phyloP scores from a whole-genome alignment of 2,888 invertebrate genomes.

The Eupithecia subfuscata region DNA sequence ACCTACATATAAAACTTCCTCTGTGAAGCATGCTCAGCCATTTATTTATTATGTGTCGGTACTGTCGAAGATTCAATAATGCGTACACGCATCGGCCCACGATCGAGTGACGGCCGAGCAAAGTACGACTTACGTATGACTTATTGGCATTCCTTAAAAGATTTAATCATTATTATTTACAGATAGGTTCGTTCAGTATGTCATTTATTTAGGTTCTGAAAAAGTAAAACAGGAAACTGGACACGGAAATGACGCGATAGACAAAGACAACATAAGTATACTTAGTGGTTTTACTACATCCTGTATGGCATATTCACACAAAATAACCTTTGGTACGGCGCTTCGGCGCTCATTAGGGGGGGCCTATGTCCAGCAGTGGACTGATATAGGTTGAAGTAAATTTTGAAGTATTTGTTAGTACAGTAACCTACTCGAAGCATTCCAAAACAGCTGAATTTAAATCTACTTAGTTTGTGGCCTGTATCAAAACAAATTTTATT shows the following conservation, averaged over 20 bases:
- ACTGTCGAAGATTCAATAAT: conserved; percentile 66
- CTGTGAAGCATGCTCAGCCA: conserved; percentile 15
- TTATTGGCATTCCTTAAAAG: conserved; percentile 40
- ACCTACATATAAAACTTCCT: not conserved
- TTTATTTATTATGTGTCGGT: conserved; percentile 63
- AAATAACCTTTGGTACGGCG: not conserved
- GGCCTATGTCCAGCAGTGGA: too few species aligned
- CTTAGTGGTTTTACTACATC: not conserved
- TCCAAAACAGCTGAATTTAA: not conserved
- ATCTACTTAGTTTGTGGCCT: not conserved
- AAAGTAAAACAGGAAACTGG: conserved; percentile 44
- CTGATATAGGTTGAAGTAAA: not conserved
- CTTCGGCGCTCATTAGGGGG: too few species aligned
- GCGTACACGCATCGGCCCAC: conserved; percentile 60
- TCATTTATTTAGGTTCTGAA: conserved; percentile 11
- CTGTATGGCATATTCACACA: not conserved
- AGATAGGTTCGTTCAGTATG: not conserved
- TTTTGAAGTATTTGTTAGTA: not conserved
- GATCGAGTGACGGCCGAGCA: conserved; percentile 53
- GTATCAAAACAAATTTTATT: not conserved
- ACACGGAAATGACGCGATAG: conserved; percentile 55
- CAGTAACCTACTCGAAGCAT: not conserved
- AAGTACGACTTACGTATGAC: conserved; percentile 49
- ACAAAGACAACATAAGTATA: conserved; percentile 45
- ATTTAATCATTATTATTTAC: not conserved